Evolutionary conservation across 1,140 invertebrate species (phyloP).

Genomic region (Lutraria rhynchaena): DNA sequence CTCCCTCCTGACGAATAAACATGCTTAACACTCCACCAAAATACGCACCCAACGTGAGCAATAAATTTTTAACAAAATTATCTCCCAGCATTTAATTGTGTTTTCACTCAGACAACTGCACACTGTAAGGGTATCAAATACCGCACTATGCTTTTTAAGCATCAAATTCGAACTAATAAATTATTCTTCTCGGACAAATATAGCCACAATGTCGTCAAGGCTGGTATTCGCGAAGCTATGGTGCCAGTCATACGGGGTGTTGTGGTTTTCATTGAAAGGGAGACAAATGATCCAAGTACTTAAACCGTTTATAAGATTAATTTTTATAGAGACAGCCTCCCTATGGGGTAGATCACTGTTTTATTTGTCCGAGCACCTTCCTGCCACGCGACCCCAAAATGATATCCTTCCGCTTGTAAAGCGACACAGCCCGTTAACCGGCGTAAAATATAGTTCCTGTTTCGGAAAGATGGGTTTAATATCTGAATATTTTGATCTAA

Average conservation of each 20-base stretch:
- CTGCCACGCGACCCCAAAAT: conserved; percentile 42
- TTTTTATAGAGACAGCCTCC: conserved; percentile 50
- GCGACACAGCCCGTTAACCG: conserved; percentile 13
- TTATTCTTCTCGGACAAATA: conserved; percentile 17
- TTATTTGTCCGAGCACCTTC: conserved; percentile 36
- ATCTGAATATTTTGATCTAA: conserved; percentile 2
- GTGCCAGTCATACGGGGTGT: conserved; percentile 10
- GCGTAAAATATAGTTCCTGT: conserved; percentile 14
- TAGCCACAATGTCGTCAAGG: conserved; percentile 18
- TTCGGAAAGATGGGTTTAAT: conserved; percentile 17
- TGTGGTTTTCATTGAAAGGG: conserved; percentile 16
- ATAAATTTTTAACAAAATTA: conserved; percentile 43
- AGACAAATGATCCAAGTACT: conserved; percentile 25
- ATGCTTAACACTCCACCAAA: not conserved
- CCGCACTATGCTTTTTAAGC: conserved; percentile 19
- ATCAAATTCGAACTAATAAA: conserved; percentile 38
- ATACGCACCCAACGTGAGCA: conserved; percentile 5
- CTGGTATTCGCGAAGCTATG: not conserved
- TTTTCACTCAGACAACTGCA: conserved; percentile 10
- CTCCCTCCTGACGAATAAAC: too few relatives aligned
- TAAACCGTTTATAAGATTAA: conserved; percentile 36
- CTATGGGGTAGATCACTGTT: conserved; percentile 28
- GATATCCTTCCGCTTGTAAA: conserved; percentile 40
- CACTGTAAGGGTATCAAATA: conserved; percentile 34
- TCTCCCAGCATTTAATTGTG: conserved; percentile 30